A percentile compares a stretch with the other conserved stretches of the same genome.
Evolutionary conservation across 2,888 invertebrate species (phyloP).

Genomic region (Caenorhabditis afra): DNA sequence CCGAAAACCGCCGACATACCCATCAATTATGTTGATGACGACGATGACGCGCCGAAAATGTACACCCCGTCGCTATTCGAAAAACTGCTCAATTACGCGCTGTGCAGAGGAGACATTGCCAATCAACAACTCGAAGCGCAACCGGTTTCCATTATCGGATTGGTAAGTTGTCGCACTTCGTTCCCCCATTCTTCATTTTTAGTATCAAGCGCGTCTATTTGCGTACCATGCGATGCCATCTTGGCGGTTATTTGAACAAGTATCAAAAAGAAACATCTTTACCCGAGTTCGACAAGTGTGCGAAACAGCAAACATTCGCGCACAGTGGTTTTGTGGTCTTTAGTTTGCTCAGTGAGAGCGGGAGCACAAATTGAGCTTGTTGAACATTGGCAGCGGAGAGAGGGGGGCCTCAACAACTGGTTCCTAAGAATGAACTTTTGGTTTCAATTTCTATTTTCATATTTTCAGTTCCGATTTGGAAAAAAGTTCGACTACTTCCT

Average conservation of each 20-base stretch:
- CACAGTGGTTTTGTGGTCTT: slow-evolving; percentile 45
- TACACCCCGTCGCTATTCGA: slow-evolving; percentile 68
- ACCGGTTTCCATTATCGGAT: slow-evolving; percentile 67
- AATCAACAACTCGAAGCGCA: slow-evolving; percentile 62
- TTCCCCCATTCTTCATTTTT: neutral
- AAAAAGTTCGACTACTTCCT: slow-evolving; percentile 65
- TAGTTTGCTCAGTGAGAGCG: slow-evolving; percentile 28
- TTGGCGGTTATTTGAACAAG: slow-evolving; percentile 36
- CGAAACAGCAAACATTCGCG: slow-evolving; percentile 41
- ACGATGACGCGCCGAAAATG: slow-evolving; percentile 57
- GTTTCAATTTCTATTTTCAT: no score
- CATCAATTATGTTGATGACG: slow-evolving; percentile 61
- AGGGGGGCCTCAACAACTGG: neutral
- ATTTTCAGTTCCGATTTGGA: slow-evolving; percentile 72
- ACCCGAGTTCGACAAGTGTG: slow-evolving; percentile 32
- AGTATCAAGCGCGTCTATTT: slow-evolving; percentile 8
- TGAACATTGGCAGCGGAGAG: slow-evolving; percentile 2
- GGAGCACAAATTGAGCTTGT: slow-evolving; percentile 21
- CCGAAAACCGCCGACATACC: slow-evolving; percentile 27
- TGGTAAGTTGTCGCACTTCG: no score
- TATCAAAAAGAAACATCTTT: slow-evolving; percentile 40
- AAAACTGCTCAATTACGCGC: slow-evolving; percentile 64
- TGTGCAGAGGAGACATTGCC: slow-evolving; percentile 70
- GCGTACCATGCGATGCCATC: slow-evolving; percentile 17
- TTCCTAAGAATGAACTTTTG: no score